A percentile compares a stretch with the other conserved stretches of the same genome.
phyloP scores from a whole-genome alignment of 1,140 invertebrate species.

The Zaprionus taronus region DNA sequence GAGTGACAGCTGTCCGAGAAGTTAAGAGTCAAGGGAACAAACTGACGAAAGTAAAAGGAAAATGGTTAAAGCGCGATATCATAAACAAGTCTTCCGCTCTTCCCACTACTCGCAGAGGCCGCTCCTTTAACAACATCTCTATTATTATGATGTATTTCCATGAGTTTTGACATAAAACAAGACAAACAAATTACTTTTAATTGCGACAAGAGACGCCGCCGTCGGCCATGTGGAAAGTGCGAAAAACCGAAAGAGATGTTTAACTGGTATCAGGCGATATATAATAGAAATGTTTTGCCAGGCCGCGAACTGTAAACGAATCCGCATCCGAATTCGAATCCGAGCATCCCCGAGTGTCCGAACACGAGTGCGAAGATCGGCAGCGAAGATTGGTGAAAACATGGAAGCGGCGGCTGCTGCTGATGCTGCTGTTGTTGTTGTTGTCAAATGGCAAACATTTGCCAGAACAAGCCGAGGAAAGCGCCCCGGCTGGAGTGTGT shows the following conservation, averaged over 20 bases:
- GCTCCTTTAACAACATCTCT: constrained; percentile 58
- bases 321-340: constrained; percentile 37
- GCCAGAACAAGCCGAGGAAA: constrained; percentile 61
- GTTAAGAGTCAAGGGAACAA: constrained; percentile 18
- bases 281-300: constrained; percentile 74
- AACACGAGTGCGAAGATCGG: constrained; percentile 48
- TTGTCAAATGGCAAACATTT: constrained; percentile 68
- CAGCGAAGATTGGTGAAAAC: constrained; percentile 53
- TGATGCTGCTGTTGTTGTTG: constrained; percentile 38
- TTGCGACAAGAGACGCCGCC: constrained; percentile 63
- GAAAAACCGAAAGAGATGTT: constrained; percentile 68
- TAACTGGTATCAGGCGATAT: constrained; percentile 61
- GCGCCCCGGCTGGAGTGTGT: constrained; percentile 22
- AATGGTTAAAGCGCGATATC: not conserved
- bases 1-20: constrained; percentile 2
- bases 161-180: constrained; percentile 75
- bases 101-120: not conserved
- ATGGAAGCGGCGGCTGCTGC: not conserved
- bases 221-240: constrained; percentile 67
- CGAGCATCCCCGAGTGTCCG: constrained; percentile 13
- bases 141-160: constrained; percentile 74
- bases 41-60: not conserved
- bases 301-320: constrained; percentile 27
- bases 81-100: not conserved
- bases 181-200: constrained; percentile 80